Evolutionary conservation across 2,888 invertebrate species (phyloP), one percentile per base, ranked within the genome.

Genomic region (Coelopa pilipes): DNA sequence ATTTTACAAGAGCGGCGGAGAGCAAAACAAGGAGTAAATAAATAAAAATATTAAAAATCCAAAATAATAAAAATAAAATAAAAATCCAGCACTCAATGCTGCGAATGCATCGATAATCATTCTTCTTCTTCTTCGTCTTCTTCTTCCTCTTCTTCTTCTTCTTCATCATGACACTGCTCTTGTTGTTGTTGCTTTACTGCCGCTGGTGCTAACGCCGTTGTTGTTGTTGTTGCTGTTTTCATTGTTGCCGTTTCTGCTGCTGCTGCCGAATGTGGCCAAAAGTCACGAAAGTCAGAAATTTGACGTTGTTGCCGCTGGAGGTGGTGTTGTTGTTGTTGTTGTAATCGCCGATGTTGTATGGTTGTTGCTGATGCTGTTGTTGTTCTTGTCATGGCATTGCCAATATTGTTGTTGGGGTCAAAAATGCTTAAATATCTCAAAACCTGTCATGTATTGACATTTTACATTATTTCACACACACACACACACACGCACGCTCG

Each of bases 391-490:
- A 7, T 34, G 4, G 34, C 34, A 34, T 34, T 34, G 34, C 7
- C 2, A 7, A 2, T 34, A 4, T 34, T 34, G 34, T 50, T 17
- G 63, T 77, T 78, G 78, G 77, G 79, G 78, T 79, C 78, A 79
- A 77, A 77, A 75, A 77, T 80, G 77, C 77, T 79, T 77, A 79
- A 79, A 79, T 76, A 79, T 79, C 77, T 76, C 77, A 76, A 79
- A 79, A 79, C 78, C 79, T 79, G 80, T 80, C 80, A 81, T 79
- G 85, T 85, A 83, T 83, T 85, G 84, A 85, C 85, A 84, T 83
- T 84, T 84, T 81, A 82, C 82, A 84, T 84, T 84, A 68, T 73
- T 68, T 67, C 66, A 19, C 70, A 66, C 13, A 70, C 59, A 73
- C 59, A 67, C 60, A 71, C 57, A 68, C 71, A 34, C 34, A 7